Evolutionary conservation across 2,888 invertebrate genomes (phyloP).

Genomic region (Euspilapteryx auroguttella): DNA sequence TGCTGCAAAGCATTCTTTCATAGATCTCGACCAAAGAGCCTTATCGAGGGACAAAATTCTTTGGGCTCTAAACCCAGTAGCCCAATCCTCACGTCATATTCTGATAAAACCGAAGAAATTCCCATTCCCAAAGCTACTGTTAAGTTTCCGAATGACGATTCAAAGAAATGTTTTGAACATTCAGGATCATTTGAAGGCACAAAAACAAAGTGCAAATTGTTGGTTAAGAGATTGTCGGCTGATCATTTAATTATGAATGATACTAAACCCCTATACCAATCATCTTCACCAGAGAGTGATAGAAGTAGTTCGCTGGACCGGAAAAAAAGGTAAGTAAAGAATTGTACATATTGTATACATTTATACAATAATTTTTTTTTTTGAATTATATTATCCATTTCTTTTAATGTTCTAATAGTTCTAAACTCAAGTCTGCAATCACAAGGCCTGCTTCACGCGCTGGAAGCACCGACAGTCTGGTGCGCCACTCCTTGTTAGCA

Average conservation of each 20-base stretch:
- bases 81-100: constrained; percentile 35
- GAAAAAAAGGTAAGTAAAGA: constrained; percentile 32
- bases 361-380: not conserved
- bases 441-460: constrained; percentile 40
- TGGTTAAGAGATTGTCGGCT: constrained; percentile 50
- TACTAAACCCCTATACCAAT: constrained; percentile 32
- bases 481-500: constrained; percentile 73
- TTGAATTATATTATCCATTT: constrained; percentile 1
- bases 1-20: constrained; percentile 48
- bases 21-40: constrained; percentile 42
- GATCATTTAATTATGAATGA: constrained; percentile 51
- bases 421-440: constrained; percentile 41
- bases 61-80: constrained; percentile 39
- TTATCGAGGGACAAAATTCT: constrained; percentile 27
- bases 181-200: constrained; percentile 50
- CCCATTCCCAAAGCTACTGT: constrained; percentile 41
- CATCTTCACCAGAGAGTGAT: constrained; percentile 52
- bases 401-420: too few relatives aligned
- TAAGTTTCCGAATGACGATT: constrained; percentile 36
- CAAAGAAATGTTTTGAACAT: constrained; percentile 43
- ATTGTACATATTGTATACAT: not conserved
- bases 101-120: constrained; percentile 41
- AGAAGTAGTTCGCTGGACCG: constrained; percentile 49
- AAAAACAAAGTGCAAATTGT: constrained; percentile 42
- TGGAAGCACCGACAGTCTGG: constrained; percentile 68